Evolutionary conservation across 2,113 vertebrate genomes (phyloP), one percentile per base, ranked within the genome.

Genomic region (Engystomops pustulosus): DNA sequence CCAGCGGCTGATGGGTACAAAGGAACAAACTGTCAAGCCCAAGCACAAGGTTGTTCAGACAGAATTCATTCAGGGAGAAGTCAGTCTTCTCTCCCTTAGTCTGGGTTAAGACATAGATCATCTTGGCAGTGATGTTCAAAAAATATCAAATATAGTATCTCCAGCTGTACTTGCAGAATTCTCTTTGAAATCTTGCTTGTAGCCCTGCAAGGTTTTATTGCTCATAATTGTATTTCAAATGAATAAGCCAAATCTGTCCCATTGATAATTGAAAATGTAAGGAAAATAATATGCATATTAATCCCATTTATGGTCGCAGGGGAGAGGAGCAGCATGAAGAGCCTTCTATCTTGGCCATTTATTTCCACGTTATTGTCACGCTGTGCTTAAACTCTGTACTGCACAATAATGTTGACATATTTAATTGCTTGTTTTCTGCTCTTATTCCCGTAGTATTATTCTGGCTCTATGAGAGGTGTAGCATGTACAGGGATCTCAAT

Each of bases 21-120:
- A 70, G 34, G 62, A 85, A 85, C 76, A 67, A 58, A 79, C 83
- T 85, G 83, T 85, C 83, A 85, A 44, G 69, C 17, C 60, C n/a
- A 79, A 70, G 75, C 76, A 85, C 75, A 84, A 78, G 83, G 60
- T 67, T 84, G 45, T 62, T 53, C 34, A 85, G 74, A 70, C 45
- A 85, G 62, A 70, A 70, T 69, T 79, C 62, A 85, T 85, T 79
- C 75, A 55, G 62, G 34, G 75, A 85, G 53, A 84, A 78, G 62
- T 78, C 58, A 53, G 47, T 85, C 47, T 79, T 55, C 68, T 36
- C 69, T 58, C 53, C 20, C 34, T 38, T 76, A 27, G 72, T 67
- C 60, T 78, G 23, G 44, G 72, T 84, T 68, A 84, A 53, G 58
- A 84, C 45, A 68, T 84, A 77, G 45, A 65, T 82, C 69, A 72